phyloP scores from a whole-genome alignment of 2,113 vertebrate species.

The Coreoperca whiteheadi region DNA sequence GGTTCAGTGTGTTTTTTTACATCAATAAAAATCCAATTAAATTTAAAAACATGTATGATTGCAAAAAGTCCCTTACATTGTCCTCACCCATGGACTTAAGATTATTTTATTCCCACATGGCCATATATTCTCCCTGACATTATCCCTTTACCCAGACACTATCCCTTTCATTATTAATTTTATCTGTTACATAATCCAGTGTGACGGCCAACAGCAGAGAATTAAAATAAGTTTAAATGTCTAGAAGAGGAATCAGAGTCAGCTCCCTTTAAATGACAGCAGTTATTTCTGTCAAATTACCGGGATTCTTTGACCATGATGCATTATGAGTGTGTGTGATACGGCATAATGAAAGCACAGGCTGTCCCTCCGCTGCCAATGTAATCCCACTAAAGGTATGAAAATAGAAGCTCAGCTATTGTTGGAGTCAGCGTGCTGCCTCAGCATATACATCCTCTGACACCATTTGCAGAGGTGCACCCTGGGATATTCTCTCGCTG shows the following conservation, averaged over 20 bases:
- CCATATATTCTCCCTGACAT: background rate
- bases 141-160: background rate
- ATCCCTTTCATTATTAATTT: background rate
- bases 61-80: background rate
- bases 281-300: conserved; percentile 61
- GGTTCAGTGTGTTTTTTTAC: no score
- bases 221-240: conserved; percentile 41
- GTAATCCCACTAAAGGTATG: conserved; percentile 65
- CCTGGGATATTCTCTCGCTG: conserved; percentile 73
- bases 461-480: conserved; percentile 74
- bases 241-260: conserved; percentile 23
- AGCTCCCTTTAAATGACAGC: conserved; percentile 33
- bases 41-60: no score
- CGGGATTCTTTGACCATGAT: conserved; percentile 18
- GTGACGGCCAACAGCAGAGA: background rate
- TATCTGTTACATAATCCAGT: background rate
- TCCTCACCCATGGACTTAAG: background rate
- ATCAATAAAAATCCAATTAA: no score
- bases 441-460: conserved; percentile 72
- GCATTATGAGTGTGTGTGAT: conserved; percentile 46
- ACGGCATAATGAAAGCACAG: conserved; percentile 45
- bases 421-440: conserved; percentile 67
- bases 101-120: background rate
- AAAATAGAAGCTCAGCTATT: conserved; percentile 71
- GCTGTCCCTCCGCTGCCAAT: conserved; percentile 58